Base-by-base conservation (phyloP, 2,888 invertebrate genomes). In the Drosophila phalerata region DNA sequence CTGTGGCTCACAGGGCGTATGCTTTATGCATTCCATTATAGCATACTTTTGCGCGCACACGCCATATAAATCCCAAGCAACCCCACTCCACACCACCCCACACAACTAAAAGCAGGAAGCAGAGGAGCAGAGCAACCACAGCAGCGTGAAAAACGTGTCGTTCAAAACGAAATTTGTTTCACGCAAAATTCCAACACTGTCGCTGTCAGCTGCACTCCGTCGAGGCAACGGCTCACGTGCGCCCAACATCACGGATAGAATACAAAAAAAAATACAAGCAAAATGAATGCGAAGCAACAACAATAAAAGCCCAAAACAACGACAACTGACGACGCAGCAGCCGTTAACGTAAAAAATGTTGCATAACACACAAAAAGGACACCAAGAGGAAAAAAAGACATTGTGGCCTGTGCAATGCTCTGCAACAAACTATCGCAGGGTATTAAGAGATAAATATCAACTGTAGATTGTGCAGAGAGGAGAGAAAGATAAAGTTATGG, bases 21-120 rank as follows among this genome's bases (percentile, higher is more conserved):
- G 68, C 88, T 85, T 80, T 85, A 75, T 82, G 82, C 83, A 83
- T 87, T 85, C 84, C 73, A 68, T 78, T 83, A 77, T 83, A 73
- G 78, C 88, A 85, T 83, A 83, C 88, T 80, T 85, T 80, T 63
- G 69, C 71, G 85, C 79, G 77, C 75, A 67, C 73, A 69, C 60
- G 77, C 70, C 62, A 73, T 73, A 76, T 73, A 72, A 71, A 69
- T 71, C 55, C 60, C 56, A 38, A 57, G 62, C 32, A 49, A 25
- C 30, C 38, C 28, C 28, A 28, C 28, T 28, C 8, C 45, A n/a
- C 15, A 38, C 28, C 13, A 11, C 30, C 13, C 15, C 34, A n/a
- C 58, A 42, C 55, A 53, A 57, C 32, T 32, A 67, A 22, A 40
- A 61, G 53, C 49, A 37, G 17, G 19, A 9, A 17, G 30, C n/a